Evolutionary conservation across 2,113 vertebrate species (phyloP), one percentile per base, ranked within the genome.

Genomic region (Petrocephalus microphthalmus): DNA sequence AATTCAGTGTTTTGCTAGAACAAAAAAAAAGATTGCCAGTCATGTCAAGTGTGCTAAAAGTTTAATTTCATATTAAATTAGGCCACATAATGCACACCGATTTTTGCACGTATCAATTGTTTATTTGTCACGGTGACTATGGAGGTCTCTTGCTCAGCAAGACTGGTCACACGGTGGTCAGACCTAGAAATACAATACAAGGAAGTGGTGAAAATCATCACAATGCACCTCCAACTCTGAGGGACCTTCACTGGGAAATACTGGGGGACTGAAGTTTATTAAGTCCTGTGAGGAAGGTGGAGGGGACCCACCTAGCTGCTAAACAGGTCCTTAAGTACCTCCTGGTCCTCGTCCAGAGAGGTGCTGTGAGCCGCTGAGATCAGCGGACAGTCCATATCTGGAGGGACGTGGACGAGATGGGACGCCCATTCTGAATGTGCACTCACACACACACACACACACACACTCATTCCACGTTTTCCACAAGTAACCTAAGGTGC

Each of bases 321-420:
- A 45, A 88, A 67, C 52, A 89, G 20, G 29, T 90, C 91, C 53
- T 74, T 89, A 84, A 47, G 78, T 47, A 91, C 42, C 15, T 91
- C 85, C 64, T 89, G 86, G 2, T 92, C 88, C 22, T 91, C 92
- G 47, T 92, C 91, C 52, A 90, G 54, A 22, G 88, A 84, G 85
- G 89, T 90, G 87, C 90, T 91, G 67, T 78, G 86, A 85, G 85
- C 74, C 1, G 91, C 92, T 25, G 91, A 92, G 67, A 91, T 84
- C 88, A 87, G 91, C 22, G 86, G 89, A 52, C 90, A 92, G 87
- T 92, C 92, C 83, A 90, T 90, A 53, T 91, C 91, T 91, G 89
- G 19, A 60, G 57, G 84, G 42, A 85, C 2, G 19, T 29, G 25
- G 5, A 67, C 7, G 10, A 89, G 19, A 88, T 4, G 60, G 3